phyloP scores from a whole-genome alignment of 2,888 invertebrate genomes.

The Cylindroiulus punctatus region DNA sequence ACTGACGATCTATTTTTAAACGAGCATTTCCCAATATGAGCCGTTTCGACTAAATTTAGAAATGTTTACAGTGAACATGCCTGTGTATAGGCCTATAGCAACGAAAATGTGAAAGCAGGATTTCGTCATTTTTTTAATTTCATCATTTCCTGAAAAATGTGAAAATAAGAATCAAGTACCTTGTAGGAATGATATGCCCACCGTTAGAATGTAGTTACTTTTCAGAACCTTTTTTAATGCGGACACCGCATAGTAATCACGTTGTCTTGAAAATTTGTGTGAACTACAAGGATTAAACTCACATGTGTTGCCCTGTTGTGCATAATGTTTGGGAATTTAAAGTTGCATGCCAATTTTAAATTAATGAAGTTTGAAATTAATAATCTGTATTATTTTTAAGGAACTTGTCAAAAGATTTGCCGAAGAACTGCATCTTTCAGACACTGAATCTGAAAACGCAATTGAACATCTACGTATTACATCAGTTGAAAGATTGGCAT shows the following conservation, averaged over 20 bases:
- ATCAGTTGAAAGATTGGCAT: conserved; percentile 77
- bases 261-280: too few species aligned
- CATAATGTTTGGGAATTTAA: too few species aligned
- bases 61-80: background rate
- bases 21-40: background rate
- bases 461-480: conserved; percentile 75
- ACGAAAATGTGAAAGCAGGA: background rate
- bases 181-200: too few species aligned
- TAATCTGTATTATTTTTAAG: conserved; percentile 67
- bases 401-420: conserved; percentile 73
- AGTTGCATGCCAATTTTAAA: too few species aligned
- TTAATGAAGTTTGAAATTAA: too few species aligned
- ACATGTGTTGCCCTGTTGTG: too few species aligned
- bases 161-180: too few species aligned
- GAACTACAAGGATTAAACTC: too few species aligned
- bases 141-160: too few species aligned
- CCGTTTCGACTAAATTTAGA: background rate
- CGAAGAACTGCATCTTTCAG: conserved; percentile 69
- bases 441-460: conserved; percentile 70
- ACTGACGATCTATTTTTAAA: background rate
- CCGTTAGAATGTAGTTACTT: too few species aligned
- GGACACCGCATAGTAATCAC: too few species aligned
- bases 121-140: background rate
- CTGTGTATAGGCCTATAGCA: background rate
- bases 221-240: too few species aligned